phyloP scores from a whole-genome alignment of 2,113 vertebrate species.

The Ailuropoda melanoleuca region DNA sequence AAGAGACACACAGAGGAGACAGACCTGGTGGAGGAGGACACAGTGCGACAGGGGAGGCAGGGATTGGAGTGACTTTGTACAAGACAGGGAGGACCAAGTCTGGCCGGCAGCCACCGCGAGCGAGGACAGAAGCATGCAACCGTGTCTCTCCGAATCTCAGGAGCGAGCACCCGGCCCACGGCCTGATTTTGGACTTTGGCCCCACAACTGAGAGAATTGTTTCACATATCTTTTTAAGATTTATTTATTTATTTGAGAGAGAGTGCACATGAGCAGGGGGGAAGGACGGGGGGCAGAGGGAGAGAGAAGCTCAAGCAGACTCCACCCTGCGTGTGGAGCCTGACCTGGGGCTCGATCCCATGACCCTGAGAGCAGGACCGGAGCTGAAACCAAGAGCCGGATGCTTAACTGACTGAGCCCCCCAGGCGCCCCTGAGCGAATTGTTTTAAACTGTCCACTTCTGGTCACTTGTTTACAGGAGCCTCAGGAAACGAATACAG shows the following conservation, averaged over 20 bases:
- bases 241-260: not conserved
- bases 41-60: not conserved
- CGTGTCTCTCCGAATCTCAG: not conserved
- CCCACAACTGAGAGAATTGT: not conserved
- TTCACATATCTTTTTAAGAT: not conserved
- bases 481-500: not conserved
- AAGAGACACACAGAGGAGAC: not conserved
- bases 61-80: not conserved
- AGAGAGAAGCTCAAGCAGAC: not conserved
- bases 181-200: not conserved
- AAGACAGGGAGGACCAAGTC: fast-evolving
- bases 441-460: not conserved
- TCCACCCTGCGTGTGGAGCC: not conserved
- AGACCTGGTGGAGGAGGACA: not conserved
- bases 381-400: not conserved
- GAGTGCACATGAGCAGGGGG: not conserved
- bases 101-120: not conserved
- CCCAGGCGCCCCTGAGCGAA: not conserved
- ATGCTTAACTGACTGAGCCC: not conserved
- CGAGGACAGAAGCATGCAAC: too few species aligned
- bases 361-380: not conserved
- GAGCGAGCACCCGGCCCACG: not conserved
- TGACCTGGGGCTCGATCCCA: not conserved
- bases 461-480: not conserved
- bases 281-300: not conserved